Evolutionary conservation across 2,888 invertebrate genomes (phyloP).

Genomic region (Dione juno): DNA sequence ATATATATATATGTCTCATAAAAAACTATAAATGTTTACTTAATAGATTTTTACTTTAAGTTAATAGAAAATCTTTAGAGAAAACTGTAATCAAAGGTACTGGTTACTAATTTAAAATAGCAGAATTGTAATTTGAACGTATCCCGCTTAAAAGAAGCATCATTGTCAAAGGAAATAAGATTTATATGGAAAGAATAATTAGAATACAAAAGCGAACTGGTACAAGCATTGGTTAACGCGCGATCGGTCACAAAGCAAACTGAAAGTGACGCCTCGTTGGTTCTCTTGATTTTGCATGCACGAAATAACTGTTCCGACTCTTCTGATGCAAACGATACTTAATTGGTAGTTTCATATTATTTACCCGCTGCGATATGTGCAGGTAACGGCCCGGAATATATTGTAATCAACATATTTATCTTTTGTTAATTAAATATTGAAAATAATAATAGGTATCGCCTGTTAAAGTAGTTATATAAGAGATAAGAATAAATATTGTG

Average conservation of each 20-base stretch:
- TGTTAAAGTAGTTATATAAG: not conserved
- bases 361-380: slow-evolving; percentile 25
- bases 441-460: not conserved
- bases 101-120: not conserved
- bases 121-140: not conserved
- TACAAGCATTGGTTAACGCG: slow-evolving; percentile 46
- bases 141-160: not conserved
- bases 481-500: too few species aligned
- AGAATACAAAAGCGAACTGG: slow-evolving; percentile 11
- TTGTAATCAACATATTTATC: not conserved
- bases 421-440: not conserved
- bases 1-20: too few species aligned
- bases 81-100: not conserved
- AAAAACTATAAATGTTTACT: too few species aligned
- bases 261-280: slow-evolving; percentile 47
- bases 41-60: too few species aligned
- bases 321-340: slow-evolving; percentile 29
- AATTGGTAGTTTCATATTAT: slow-evolving; percentile 36
- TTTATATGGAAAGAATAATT: slow-evolving; percentile 21
- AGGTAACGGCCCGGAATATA: slow-evolving; percentile 21
- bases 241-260: slow-evolving; percentile 54
- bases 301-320: slow-evolving; percentile 28
- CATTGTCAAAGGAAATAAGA: slow-evolving; percentile 12
- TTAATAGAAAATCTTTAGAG: not conserved
- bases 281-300: slow-evolving; percentile 31